Percentiles rank a stretch among this genome's conserved stretches.
Conservation (phyloP, 2,113 vertebrate genomes). For the Ibidorhyncha struthersii region DNA sequence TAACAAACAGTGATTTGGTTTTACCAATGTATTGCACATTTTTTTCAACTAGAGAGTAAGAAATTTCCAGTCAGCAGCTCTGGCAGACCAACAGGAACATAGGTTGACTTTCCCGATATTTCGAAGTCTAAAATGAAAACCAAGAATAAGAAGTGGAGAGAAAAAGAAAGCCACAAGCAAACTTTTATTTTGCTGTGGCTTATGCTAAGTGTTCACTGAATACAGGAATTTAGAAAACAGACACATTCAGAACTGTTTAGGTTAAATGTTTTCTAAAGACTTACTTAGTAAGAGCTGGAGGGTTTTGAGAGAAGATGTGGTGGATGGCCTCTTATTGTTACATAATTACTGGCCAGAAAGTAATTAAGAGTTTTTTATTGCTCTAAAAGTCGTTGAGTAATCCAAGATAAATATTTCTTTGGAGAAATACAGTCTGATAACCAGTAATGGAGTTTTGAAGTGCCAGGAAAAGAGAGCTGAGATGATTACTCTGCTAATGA, state of each 20-base stretch:
- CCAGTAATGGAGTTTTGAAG: not conserved
- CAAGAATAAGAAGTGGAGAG: not conserved
- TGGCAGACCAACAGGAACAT: rapidly evolving
- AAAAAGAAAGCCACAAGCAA: not conserved
- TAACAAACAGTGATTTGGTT: rapidly evolving
- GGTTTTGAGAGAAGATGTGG: not conserved
- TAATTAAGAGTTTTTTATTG: not conserved
- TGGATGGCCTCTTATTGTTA: not conserved
- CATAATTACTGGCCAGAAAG: not conserved
- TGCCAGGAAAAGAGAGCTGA: not conserved
- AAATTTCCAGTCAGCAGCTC: not conserved
- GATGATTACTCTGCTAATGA: not conserved
- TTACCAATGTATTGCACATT: rapidly evolving
- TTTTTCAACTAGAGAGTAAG: not conserved
- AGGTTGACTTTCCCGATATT: rapidly evolving
- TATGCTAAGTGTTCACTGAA: not conserved
- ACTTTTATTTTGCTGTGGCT: not conserved
- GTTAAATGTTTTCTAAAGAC: not conserved
- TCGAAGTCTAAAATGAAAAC: not conserved
- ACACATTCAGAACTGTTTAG: not conserved
- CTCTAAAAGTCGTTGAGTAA: not conserved
- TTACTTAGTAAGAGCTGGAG: not conserved
- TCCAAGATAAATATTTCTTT: not conserved
- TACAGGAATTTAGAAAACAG: not conserved
- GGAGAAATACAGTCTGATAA: not conserved